Conservation (phyloP, 1,140 invertebrate genomes). For the Drosophila albomicans region DNA sequence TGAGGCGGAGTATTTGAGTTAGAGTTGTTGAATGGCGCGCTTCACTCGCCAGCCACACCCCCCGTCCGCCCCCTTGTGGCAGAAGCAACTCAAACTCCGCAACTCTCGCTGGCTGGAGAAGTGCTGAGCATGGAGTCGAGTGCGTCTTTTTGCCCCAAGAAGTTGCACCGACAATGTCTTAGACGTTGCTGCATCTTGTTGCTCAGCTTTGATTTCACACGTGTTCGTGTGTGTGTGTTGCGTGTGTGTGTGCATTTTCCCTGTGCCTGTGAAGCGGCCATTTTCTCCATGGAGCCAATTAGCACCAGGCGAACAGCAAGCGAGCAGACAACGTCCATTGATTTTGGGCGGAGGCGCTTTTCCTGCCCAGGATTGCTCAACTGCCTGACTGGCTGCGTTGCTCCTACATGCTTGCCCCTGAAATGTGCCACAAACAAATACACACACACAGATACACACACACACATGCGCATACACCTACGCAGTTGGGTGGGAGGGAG, state of each 20-base stretch:
- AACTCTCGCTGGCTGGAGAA: slow-evolving; percentile 23
- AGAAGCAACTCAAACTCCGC: not conserved
- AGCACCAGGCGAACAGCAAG: slow-evolving; percentile 76
- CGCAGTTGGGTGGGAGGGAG: not conserved
- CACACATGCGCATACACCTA: slow-evolving; percentile 1
- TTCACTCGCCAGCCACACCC: slow-evolving; percentile 24
- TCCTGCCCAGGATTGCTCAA: slow-evolving; percentile 17
- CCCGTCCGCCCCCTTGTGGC: not conserved
- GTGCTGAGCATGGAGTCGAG: slow-evolving; percentile 12
- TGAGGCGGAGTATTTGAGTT: slow-evolving; percentile 85
- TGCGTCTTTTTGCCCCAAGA: slow-evolving; percentile 30
- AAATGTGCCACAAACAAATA: slow-evolving; percentile 32
- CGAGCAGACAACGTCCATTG: slow-evolving; percentile 3
- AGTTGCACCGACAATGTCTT: slow-evolving; percentile 47
- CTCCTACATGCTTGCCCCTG: slow-evolving; percentile 53
- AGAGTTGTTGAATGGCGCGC: slow-evolving; percentile 80
- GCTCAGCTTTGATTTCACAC: no score
- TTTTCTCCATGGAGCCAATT: slow-evolving; percentile 84
- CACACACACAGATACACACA: not conserved
- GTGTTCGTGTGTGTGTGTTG: not conserved
- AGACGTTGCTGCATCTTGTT: slow-evolving; percentile 22
- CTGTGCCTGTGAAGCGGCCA: slow-evolving; percentile 65
- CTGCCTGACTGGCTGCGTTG: not conserved
- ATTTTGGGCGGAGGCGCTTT: slow-evolving; percentile 33
- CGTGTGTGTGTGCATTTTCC: not conserved